Evolutionary conservation across 1,140 invertebrate species (phyloP), one percentile per base, ranked within the genome.

Genomic region (Magallana angulata): DNA sequence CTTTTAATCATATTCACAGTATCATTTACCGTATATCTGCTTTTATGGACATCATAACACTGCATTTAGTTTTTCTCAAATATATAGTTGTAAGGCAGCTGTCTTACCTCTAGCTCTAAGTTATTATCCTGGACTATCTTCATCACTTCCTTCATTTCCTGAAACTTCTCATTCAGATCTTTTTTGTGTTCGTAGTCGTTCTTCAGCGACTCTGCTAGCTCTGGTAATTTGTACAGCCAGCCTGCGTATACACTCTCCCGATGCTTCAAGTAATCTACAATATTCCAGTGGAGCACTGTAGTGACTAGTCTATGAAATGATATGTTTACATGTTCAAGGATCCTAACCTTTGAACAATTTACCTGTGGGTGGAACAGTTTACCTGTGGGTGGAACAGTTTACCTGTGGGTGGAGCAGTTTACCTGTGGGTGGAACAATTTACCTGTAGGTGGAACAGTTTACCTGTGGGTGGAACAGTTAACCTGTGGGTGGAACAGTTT

Each of bases 151-250:
- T 82, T 57, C 76, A 87, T 60, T 16, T 87, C 80, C 76, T 87
- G 58, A 11, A 87, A 30, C 30, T 82, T 36, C 30, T 82, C 30
- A 18, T 62, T 57, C 9, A 87, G 80, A 14, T 87, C 80, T 56
- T 82, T 87, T 16, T 87, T 87, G 7, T 82, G 36, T n/a, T 82
- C 64, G 24, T 87, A 87, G 36, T 87, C 80, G 6, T 7, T 82
- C 56, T 82, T 82, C 36, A 87, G 59, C 0, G 81, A 80, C 59
- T 82, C 30, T 12, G 85, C 85, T 24, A 87, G 58, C 60, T 87
- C 57, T 7, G 85, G 85, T 14, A 87, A 48, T 57, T 82, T 87
- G 36, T 82, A 59, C 9, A 60, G 76, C 58, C 68, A 56, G 12
- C 36, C 60, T 14, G 80, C 58, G 16, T 80, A 82, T 36, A 60